These are phyloP conservation scores for Spicauda simplicius DNA, from an alignment of 2,888 invertebrate species.

Conservation along the genomic window DNA sequence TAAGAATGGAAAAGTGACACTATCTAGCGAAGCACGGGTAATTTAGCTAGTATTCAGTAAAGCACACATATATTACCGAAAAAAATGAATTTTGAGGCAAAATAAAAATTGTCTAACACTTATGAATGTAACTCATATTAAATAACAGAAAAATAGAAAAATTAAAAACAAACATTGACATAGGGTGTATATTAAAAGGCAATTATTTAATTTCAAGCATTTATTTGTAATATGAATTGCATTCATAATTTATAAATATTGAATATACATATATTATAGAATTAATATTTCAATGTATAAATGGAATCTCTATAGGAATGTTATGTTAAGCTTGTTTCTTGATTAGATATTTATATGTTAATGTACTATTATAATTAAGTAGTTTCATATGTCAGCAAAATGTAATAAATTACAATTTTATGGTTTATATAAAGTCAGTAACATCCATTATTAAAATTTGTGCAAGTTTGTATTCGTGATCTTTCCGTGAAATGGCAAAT, in stretches of 20 bases:
- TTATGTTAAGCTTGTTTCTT: conserved; percentile 4
- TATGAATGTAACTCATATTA: conserved; percentile 83
- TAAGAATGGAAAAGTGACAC: no score
- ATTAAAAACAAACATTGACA: conserved; percentile 9
- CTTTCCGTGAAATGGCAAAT: no score
- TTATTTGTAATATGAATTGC: conserved; percentile 82
- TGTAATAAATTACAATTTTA: background rate
- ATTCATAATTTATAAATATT: conserved; percentile 64
- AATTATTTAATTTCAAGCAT: conserved; percentile 64
- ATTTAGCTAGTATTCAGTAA: no score
- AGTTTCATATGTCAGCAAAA: background rate
- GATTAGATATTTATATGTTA: background rate
- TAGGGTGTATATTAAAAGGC: conserved; percentile 56
- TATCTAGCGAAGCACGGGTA: no score
- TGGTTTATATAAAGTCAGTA: background rate
- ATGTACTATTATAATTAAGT: background rate
- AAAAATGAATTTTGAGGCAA: background rate
- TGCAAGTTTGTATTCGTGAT: no score
- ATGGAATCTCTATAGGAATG: conserved; percentile 31
- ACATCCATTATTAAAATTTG: no score
- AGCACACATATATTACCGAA: no score
- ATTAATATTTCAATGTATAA: conserved; percentile 31
- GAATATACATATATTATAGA: conserved; percentile 25
- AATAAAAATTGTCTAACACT: conserved; percentile 38
- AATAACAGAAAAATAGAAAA: conserved; percentile 21